These are phyloP conservation scores for Vidua chalybeata DNA, from an alignment of 2,113 vertebrate species.

Conservation along the genomic window DNA sequence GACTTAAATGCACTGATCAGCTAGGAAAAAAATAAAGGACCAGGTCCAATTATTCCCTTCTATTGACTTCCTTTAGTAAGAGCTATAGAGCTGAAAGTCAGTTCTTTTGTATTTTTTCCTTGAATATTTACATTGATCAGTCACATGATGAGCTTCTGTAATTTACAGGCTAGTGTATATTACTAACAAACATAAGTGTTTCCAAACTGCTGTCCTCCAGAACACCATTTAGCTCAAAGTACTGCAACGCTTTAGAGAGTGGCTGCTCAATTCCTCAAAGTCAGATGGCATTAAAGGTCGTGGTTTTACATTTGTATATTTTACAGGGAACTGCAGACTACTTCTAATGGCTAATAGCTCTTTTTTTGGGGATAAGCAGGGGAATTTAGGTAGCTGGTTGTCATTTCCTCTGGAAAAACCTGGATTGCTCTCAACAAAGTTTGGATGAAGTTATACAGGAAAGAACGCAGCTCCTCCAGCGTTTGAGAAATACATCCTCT, in stretches of 20 bases:
- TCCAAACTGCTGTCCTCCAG: background rate
- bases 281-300: background rate
- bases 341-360: background rate
- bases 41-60: background rate
- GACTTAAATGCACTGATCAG: background rate
- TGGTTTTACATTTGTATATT: background rate
- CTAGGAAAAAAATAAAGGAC: background rate
- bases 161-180: background rate
- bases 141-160: background rate
- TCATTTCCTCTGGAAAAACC: background rate
- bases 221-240: background rate
- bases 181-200: background rate
- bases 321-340: background rate
- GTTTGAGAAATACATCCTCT: background rate
- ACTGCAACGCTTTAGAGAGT: background rate
- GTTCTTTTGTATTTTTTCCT: background rate
- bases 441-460: background rate
- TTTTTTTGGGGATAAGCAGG: background rate
- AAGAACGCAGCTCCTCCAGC: background rate
- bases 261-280: background rate
- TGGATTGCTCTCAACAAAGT: fast-evolving
- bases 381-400: background rate
- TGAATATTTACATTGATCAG: background rate
- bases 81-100: background rate
- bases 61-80: background rate